phyloP scores from a whole-genome alignment of 2,888 invertebrate species.

The Pharmacophagus antenor region DNA sequence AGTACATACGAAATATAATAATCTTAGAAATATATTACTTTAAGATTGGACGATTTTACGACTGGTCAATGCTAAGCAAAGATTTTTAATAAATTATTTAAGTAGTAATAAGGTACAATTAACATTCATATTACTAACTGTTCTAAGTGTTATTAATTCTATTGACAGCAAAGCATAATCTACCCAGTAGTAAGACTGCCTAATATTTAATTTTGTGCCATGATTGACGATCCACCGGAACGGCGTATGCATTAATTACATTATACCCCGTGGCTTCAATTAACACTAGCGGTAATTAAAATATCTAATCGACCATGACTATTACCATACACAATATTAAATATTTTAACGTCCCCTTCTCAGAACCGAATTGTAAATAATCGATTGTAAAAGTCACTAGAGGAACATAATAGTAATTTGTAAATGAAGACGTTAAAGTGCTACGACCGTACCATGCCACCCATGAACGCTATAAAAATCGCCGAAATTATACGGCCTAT shows the following conservation, averaged over 20 bases:
- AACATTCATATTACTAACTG: not conserved
- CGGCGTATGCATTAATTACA: constrained; percentile 46
- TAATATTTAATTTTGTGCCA: constrained; percentile 24
- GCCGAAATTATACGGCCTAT: constrained; percentile 68
- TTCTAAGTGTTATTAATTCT: constrained; percentile 18
- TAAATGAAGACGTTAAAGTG: constrained; percentile 55
- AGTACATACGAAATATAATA: too few species aligned
- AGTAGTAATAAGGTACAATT: not conserved
- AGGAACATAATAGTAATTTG: constrained; percentile 42
- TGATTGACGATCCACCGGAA: constrained; percentile 55
- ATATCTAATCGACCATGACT: constrained; percentile 31
- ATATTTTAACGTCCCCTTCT: constrained; percentile 25
- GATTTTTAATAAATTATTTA: not conserved
- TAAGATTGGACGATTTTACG: too few species aligned
- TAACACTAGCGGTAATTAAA: constrained; percentile 49
- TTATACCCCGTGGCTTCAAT: constrained; percentile 54
- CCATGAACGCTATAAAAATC: constrained; percentile 63
- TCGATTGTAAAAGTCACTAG: constrained; percentile 42
- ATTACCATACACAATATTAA: constrained; percentile 23
- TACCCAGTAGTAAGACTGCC: constrained; percentile 18
- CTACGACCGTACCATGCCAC: constrained; percentile 52
- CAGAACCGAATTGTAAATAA: constrained; percentile 29
- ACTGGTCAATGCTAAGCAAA: too few species aligned
- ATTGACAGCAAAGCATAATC: constrained; percentile 7
- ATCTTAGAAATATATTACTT: too few species aligned